A percentile compares a stretch with the other conserved stretches of the same genome.
Evolutionary conservation across 2,113 vertebrate genomes (phyloP).

Genomic region (Dicrurus megarhynchus): DNA sequence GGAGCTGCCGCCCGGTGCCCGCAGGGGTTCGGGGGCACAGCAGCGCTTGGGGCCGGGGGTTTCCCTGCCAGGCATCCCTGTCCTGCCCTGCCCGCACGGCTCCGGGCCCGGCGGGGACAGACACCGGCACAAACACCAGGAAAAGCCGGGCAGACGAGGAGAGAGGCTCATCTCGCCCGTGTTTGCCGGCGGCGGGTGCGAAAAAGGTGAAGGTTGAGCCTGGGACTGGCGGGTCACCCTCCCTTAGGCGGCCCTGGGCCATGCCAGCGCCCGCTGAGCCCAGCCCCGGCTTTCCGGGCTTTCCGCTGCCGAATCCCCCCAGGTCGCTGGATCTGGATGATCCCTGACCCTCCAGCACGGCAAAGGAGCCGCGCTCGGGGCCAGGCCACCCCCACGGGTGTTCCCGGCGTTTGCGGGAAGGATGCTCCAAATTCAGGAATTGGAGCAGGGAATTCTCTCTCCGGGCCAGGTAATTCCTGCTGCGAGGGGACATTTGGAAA

Average conservation of each 20-base stretch:
- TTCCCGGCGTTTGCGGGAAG: neutral
- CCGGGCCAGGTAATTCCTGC: neutral
- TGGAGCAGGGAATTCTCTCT: neutral
- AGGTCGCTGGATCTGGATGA: fast-evolving
- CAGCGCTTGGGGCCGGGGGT: fast-evolving
- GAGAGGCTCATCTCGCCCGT: fast-evolving
- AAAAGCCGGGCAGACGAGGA: neutral
- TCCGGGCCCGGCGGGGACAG: neutral
- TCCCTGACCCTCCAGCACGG: neutral
- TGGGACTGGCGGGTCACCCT: no score
- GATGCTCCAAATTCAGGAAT: neutral
- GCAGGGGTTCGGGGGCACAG: neutral
- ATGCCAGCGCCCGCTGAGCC: neutral
- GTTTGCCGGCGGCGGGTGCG: neutral
- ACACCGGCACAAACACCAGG: neutral
- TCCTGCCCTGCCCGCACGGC: neutral
- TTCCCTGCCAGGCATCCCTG: neutral
- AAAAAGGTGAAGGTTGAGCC: neutral
- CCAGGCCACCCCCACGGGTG: neutral
- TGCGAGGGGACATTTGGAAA: fast-evolving
- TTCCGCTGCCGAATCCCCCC: no score
- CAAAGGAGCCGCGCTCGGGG: neutral
- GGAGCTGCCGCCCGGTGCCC: neutral
- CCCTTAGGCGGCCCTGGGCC: neutral
- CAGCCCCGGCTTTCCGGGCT: neutral